Evolutionary conservation across 2,113 vertebrate genomes (phyloP).

Genomic region (Dolichotis patagonum): DNA sequence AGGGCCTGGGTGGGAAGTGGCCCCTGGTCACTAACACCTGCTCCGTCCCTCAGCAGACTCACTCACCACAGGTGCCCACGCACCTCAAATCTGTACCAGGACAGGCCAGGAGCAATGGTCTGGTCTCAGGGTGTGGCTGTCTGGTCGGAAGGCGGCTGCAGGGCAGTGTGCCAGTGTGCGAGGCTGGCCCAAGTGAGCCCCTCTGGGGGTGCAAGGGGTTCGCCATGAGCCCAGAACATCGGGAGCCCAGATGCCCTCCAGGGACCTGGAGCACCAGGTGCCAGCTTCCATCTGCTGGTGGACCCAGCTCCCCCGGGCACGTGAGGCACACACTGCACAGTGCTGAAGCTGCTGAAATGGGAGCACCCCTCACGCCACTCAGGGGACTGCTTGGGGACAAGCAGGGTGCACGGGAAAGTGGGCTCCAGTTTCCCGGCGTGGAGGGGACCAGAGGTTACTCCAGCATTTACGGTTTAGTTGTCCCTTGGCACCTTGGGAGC

Average conservation of each 20-base stretch:
- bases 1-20: neutral
- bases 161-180: no score
- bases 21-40: neutral
- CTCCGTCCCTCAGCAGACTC: neutral
- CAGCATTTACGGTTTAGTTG: no score
- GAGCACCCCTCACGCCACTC: neutral
- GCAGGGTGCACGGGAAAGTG: neutral
- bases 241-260: neutral
- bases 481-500: neutral
- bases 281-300: neutral
- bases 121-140: neutral
- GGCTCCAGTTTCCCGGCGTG: neutral
- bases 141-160: no score
- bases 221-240: neutral
- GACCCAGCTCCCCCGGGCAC: neutral
- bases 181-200: no score
- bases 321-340: no score
- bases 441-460: neutral
- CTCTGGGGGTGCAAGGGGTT: neutral
- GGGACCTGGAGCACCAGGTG: accelerated
- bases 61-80: accelerated
- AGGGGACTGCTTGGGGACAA: neutral
- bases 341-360: neutral
- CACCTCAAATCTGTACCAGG: neutral
- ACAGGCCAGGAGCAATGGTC: neutral